A percentile compares a stretch with the other conserved stretches of the same genome.
phyloP scores from a whole-genome alignment of 1,140 invertebrate genomes.

The Paralvinella palmiformis region DNA sequence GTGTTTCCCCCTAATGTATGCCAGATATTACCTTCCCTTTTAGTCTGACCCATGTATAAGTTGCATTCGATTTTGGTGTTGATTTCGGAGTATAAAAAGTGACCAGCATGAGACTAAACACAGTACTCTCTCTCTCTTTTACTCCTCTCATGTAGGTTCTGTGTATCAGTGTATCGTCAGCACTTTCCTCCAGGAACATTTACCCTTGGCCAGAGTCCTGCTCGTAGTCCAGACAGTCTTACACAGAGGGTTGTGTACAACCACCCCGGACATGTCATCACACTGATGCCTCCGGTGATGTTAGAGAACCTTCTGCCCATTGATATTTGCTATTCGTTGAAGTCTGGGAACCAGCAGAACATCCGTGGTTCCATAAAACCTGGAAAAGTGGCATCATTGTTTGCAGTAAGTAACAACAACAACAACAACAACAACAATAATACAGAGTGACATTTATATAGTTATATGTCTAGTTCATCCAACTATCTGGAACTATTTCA shows the following conservation, averaged over 20 bases:
- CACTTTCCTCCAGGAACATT: conserved; percentile 68
- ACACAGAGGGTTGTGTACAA: conserved; percentile 22
- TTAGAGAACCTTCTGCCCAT: conserved; percentile 61
- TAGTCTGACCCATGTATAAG: no score
- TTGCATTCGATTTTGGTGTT: no score
- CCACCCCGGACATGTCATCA: conserved; percentile 79
- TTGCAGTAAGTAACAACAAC: conserved; percentile 11
- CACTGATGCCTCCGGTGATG: conserved; percentile 73
- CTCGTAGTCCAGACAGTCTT: neutral
- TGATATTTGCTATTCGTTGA: conserved; percentile 54
- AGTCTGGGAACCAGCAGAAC: conserved; percentile 28
- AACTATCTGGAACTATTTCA: no score
- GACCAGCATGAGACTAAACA: neutral
- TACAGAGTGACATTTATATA: no score
- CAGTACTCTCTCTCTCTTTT: neutral
- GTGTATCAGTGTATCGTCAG: conserved; percentile 69
- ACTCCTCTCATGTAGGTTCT: conserved; percentile 59
- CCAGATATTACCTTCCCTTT: no score
- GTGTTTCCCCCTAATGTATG: no score
- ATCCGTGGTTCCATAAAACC: conserved; percentile 59
- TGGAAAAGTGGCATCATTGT: conserved; percentile 51
- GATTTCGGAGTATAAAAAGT: no score
- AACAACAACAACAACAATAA: no score
- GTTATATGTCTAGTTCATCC: no score
- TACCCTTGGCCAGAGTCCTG: no score